phyloP scores from a whole-genome alignment of 2,797 vertebrate genomes.

The Neostethus bicornis region DNA sequence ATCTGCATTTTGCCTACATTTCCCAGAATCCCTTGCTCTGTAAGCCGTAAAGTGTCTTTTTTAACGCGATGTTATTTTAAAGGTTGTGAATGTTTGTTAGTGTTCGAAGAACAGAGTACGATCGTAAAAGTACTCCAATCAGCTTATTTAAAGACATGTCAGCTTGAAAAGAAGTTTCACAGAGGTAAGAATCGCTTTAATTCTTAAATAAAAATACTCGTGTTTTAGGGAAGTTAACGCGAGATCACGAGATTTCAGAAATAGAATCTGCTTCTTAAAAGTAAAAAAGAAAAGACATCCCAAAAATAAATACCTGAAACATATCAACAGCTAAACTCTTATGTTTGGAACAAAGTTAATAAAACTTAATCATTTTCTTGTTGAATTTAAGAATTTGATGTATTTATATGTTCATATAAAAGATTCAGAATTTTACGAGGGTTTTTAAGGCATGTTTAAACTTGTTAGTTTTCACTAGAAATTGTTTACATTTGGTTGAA shows the following conservation, averaged over 20 bases:
- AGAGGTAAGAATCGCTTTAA: constrained; percentile 23
- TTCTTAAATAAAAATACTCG: neutral
- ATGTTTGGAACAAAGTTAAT: too few relatives aligned
- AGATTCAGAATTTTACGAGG: too few relatives aligned
- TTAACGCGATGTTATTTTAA: constrained; percentile 55
- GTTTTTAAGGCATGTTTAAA: too few relatives aligned
- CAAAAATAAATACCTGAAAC: too few relatives aligned
- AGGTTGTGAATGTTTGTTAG: constrained; percentile 40
- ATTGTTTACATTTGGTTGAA: neutral
- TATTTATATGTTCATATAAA: too few relatives aligned
- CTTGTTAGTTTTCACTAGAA: too few relatives aligned
- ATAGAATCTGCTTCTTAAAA: neutral
- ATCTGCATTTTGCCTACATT: constrained; percentile 33
- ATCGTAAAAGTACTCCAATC: neutral
- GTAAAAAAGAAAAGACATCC: too few relatives aligned
- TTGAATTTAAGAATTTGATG: too few relatives aligned
- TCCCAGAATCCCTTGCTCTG: constrained; percentile 42
- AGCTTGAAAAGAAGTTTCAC: neutral
- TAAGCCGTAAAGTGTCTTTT: neutral
- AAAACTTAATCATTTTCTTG: too few relatives aligned
- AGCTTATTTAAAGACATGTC: neutral
- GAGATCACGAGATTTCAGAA: neutral
- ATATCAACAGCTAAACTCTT: too few relatives aligned
- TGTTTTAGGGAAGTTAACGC: neutral
- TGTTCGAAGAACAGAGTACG: constrained; percentile 19